phyloP scores from a whole-genome alignment of 2,797 vertebrate genomes.

The Microcaecilia unicolor region DNA sequence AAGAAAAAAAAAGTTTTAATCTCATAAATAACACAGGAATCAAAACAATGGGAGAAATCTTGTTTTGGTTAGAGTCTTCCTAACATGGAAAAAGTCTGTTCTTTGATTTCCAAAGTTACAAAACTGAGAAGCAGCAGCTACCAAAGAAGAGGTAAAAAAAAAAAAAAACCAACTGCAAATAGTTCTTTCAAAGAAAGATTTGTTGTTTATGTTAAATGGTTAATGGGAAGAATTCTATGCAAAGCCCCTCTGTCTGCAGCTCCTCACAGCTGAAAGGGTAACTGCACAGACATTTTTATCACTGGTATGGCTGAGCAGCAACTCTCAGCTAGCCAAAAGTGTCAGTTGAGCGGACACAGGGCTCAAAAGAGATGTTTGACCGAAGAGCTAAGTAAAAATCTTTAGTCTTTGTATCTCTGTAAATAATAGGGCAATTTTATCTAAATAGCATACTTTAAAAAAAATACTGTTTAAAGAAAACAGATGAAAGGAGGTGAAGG shows the following conservation, averaged over 20 bases:
- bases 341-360: not conserved
- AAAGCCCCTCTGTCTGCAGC: not conserved
- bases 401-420: no score
- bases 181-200: no score
- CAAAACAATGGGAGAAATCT: not conserved
- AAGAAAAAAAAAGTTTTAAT: slow-evolving; percentile 15
- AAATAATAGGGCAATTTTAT: no score
- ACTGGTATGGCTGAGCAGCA: not conserved
- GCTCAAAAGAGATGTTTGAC: slow-evolving; percentile 1
- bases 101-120: slow-evolving; percentile 10
- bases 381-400: not conserved
- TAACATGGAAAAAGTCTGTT: not conserved
- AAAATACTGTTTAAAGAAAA: no score
- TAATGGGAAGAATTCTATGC: not conserved
- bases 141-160: slow-evolving; percentile 4
- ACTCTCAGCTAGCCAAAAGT: not conserved
- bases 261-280: not conserved
- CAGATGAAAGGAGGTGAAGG: no score
- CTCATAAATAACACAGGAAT: slow-evolving; percentile 11
- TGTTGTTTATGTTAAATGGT: not conserved
- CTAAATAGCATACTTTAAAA: no score
- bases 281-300: slow-evolving; percentile 3
- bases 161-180: slow-evolving; percentile 4
- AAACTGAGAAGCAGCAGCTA: slow-evolving; percentile 5
- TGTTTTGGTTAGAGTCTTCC: not conserved